A percentile compares a stretch with the other conserved stretches of the same genome.
Conservation (phyloP, 2,888 invertebrate genomes). For the Erpobdella octoculata region DNA sequence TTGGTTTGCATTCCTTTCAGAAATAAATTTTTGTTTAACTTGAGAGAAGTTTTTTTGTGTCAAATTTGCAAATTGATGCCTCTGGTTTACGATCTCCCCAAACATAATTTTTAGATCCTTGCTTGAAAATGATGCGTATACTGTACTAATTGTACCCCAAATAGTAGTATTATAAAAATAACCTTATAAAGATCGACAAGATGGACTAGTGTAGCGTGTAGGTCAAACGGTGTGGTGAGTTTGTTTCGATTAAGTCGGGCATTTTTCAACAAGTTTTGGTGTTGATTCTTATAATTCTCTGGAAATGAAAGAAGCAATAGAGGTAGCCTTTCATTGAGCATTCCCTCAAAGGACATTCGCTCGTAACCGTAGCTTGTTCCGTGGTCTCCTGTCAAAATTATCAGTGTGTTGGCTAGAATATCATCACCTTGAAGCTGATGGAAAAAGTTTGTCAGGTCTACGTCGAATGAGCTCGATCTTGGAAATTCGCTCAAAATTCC, state of each 20-base stretch:
- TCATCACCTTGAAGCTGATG: slow-evolving; percentile 37
- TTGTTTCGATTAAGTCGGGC: slow-evolving; percentile 40
- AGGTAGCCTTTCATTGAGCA: slow-evolving; percentile 48
- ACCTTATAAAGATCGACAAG: slow-evolving; percentile 25
- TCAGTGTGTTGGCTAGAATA: slow-evolving; percentile 43
- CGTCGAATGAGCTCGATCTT: slow-evolving; percentile 2
- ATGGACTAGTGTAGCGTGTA: slow-evolving; percentile 40
- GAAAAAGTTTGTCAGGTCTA: slow-evolving; percentile 40
- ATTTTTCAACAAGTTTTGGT: slow-evolving; percentile 18
- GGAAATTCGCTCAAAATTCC: slow-evolving; percentile 42
- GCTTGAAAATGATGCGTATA: too few relatives aligned
- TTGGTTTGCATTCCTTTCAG: too few relatives aligned
- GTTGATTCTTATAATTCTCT: slow-evolving; percentile 36
- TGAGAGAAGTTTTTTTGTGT: too few relatives aligned
- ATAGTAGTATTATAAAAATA: background rate
- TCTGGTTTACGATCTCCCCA: too few relatives aligned
- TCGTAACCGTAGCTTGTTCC: slow-evolving; percentile 44
- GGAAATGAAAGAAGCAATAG: slow-evolving; percentile 46
- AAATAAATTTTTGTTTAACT: too few relatives aligned
- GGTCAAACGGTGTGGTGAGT: slow-evolving; percentile 46
- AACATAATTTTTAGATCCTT: too few relatives aligned
- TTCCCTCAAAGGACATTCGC: slow-evolving; percentile 44
- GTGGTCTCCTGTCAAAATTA: slow-evolving; percentile 47
- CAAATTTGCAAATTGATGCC: too few relatives aligned
- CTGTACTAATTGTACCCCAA: too few relatives aligned